These are phyloP conservation scores for Cataglyphis livida DNA, from an alignment of 2,888 invertebrate genomes.

Conservation along the genomic window DNA sequence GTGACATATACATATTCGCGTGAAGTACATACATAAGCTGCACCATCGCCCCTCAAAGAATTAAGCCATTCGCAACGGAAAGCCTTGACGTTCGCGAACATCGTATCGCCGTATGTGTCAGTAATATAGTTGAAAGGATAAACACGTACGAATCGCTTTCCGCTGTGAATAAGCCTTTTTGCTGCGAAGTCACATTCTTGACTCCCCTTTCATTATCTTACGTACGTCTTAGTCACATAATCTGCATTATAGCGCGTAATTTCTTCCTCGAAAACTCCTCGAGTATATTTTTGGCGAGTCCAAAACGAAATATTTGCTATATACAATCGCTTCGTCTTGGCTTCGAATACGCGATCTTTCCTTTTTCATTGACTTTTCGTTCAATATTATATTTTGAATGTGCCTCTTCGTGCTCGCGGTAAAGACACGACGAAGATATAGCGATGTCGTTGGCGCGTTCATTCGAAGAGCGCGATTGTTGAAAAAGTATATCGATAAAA, in stretches of 20 bases:
- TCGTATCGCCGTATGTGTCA: not conserved
- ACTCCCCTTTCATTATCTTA: constrained; percentile 10
- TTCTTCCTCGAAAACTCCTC: constrained; percentile 38
- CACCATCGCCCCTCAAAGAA: constrained; percentile 55
- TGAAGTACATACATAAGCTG: constrained; percentile 43
- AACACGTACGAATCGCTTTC: constrained; percentile 29
- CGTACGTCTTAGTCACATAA: constrained; percentile 12
- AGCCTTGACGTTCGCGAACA: constrained; percentile 15
- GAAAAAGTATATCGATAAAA: constrained; percentile 71
- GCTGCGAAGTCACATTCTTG: constrained; percentile 2
- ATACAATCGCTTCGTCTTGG: constrained; percentile 52
- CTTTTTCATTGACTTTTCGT: not conserved
- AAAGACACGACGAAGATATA: constrained; percentile 26
- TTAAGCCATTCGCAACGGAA: constrained; percentile 46
- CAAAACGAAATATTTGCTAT: constrained; percentile 53
- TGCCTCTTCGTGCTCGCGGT: constrained; percentile 15
- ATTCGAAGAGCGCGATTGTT: constrained; percentile 49
- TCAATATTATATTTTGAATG: not conserved
- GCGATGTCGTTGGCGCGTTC: constrained; percentile 44
- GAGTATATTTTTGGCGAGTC: constrained; percentile 12
- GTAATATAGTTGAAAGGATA: constrained; percentile 19
- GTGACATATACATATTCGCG: constrained; percentile 12
- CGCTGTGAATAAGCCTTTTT: constrained; percentile 17
- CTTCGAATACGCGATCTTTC: constrained; percentile 4
- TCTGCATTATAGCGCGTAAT: constrained; percentile 34